These are phyloP conservation scores for Sarcophaga rosellei DNA, from an alignment of 2,888 invertebrate genomes.

Conservation along the genomic window DNA sequence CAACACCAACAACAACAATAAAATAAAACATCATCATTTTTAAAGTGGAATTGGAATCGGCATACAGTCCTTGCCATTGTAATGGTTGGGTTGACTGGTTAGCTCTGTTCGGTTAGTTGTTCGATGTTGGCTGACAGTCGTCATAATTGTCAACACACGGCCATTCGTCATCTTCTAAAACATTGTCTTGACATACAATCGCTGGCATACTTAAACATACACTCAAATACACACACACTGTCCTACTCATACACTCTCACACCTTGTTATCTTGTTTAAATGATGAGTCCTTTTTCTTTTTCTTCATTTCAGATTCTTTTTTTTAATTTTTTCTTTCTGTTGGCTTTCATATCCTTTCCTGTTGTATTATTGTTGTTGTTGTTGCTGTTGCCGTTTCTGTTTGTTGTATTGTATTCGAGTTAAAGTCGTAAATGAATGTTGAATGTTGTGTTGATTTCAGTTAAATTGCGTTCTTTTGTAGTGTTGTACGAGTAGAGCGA, in stretches of 20 bases:
- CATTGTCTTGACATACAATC: constrained; percentile 48
- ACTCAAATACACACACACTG: constrained; percentile 20
- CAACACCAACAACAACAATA: neutral
- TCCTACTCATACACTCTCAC: constrained; percentile 19
- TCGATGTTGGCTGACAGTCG: constrained; percentile 48
- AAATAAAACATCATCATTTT: constrained; percentile 32
- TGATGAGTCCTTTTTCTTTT: constrained; percentile 39
- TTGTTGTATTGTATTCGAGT: constrained; percentile 51
- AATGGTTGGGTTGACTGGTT: constrained; percentile 25
- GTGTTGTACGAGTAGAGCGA: neutral
- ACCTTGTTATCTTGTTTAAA: constrained; percentile 34
- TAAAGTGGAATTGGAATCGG: constrained; percentile 3
- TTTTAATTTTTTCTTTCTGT: neutral
- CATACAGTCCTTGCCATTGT: constrained; percentile 38
- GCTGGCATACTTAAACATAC: constrained; percentile 18
- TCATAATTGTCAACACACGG: constrained; percentile 67
- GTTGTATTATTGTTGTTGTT: constrained; percentile 2
- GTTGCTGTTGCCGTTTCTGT: neutral
- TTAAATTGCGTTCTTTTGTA: constrained; percentile 24
- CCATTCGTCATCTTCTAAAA: constrained; percentile 66
- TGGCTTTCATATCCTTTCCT: constrained; percentile 19
- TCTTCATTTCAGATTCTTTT: neutral
- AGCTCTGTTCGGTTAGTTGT: neutral
- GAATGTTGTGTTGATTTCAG: constrained; percentile 43
- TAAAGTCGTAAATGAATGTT: constrained; percentile 46